phyloP scores from a whole-genome alignment of 2,888 invertebrate species.

The Nemoura dubitans region DNA sequence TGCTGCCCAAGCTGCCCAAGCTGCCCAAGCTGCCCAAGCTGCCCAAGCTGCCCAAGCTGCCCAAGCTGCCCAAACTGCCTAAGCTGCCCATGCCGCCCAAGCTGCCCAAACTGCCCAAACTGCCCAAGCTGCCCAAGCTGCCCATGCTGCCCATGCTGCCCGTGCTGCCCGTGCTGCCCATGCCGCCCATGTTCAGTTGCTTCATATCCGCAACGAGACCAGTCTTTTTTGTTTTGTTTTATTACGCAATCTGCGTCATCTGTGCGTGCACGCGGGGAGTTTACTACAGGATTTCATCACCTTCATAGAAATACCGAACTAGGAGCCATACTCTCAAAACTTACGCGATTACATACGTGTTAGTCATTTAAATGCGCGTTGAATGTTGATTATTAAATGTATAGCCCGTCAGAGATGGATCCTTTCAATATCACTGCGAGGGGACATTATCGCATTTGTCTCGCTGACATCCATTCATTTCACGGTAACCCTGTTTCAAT shows the following conservation, averaged over 20 bases:
- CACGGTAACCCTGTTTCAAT: neutral
- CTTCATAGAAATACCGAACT: neutral
- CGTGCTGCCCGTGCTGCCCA: neutral
- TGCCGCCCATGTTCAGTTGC: neutral
- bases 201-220: neutral
- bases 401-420: neutral
- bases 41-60: too few relatives aligned
- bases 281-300: neutral
- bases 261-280: neutral
- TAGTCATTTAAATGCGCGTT: neutral
- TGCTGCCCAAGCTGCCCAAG: too few relatives aligned
- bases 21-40: too few relatives aligned
- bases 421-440: neutral
- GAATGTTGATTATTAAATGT: neutral
- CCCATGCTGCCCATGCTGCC: too few relatives aligned
- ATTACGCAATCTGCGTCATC: neutral
- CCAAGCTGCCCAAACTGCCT: too few relatives aligned
- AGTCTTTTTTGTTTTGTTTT: neutral
- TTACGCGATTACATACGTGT: neutral
- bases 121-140: too few relatives aligned
- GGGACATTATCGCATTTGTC: conserved; percentile 12
- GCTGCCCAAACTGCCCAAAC: too few relatives aligned
- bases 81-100: too few relatives aligned
- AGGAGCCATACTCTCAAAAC: neutral
- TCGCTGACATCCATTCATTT: neutral